These are phyloP conservation scores for Sarcophilus harrisii DNA, from an alignment of 2,797 vertebrate genomes.

Conservation along the genomic window DNA sequence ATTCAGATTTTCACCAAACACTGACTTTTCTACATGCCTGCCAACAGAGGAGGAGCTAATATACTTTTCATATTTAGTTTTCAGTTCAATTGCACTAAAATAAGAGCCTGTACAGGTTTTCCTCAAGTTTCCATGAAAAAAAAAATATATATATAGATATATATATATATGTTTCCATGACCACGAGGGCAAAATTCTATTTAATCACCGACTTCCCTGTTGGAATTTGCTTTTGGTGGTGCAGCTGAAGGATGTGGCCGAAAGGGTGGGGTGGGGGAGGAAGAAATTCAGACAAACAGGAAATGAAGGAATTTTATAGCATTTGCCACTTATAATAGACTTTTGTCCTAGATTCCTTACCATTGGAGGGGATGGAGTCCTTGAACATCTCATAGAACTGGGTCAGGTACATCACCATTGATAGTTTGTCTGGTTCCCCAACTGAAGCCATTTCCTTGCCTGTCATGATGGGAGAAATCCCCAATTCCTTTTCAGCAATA, in stretches of 20 bases:
- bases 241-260: not conserved
- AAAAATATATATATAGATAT: too few relatives aligned
- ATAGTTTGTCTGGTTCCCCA: constrained; percentile 96
- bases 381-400: constrained; percentile 99
- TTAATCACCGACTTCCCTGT: not conserved
- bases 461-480: constrained; percentile 98
- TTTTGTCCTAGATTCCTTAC: constrained; percentile 85
- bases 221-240: too few relatives aligned
- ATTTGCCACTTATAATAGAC: not conserved
- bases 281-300: not conserved
- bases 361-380: constrained; percentile 94
- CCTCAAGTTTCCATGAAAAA: not conserved
- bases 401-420: constrained; percentile 99
- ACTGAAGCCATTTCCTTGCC: constrained; percentile 98
- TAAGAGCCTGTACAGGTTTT: not conserved
- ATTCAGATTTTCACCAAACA: not conserved
- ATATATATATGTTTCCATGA: not conserved
- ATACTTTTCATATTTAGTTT: not conserved
- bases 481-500: constrained; percentile 95
- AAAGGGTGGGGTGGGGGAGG: not conserved
- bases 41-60: not conserved
- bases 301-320: not conserved
- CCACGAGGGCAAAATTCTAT: not conserved
- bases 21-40: not conserved
- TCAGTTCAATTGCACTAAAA: not conserved